These are phyloP conservation scores for Neomorphus geoffroyi DNA, from an alignment of 2,797 vertebrate species.

Conservation along the genomic window DNA sequence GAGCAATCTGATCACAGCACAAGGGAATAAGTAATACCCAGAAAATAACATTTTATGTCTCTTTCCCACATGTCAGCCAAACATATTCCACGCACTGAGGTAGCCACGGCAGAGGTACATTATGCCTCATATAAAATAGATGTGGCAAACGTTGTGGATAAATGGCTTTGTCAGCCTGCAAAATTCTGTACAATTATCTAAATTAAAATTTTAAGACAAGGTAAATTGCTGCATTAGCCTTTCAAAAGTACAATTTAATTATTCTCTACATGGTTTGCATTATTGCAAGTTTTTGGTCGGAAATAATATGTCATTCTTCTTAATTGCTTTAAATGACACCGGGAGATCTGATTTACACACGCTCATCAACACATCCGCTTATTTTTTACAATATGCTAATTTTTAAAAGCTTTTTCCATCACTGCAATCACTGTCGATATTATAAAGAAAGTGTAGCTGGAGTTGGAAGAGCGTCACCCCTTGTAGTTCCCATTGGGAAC, in stretches of 20 bases:
- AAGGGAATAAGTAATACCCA: not conserved
- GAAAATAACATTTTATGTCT: not conserved
- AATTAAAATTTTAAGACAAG: conserved; percentile 50
- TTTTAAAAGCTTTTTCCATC: not conserved
- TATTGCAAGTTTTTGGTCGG: conserved; percentile 27
- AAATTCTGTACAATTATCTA: conserved; percentile 22
- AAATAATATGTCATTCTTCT: conserved; percentile 40
- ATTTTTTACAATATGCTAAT: not conserved
- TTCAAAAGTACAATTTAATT: conserved; percentile 62
- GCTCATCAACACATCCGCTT: not conserved
- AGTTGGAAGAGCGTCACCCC: not conserved
- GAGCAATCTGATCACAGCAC: not conserved
- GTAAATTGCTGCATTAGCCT: conserved; percentile 56
- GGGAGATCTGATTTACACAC: not conserved
- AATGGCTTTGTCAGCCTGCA: conserved; percentile 20
- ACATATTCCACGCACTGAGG: not conserved
- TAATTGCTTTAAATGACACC: conserved; percentile 25
- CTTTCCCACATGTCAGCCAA: not conserved
- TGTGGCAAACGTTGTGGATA: not conserved
- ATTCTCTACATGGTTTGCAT: conserved; percentile 29
- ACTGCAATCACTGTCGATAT: accelerated
- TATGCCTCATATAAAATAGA: not conserved
- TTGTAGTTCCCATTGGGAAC: not conserved
- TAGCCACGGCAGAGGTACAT: not conserved
- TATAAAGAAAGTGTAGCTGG: not conserved